phyloP scores from a whole-genome alignment of 2,113 vertebrate genomes.

The Vulpes ferrilata region DNA sequence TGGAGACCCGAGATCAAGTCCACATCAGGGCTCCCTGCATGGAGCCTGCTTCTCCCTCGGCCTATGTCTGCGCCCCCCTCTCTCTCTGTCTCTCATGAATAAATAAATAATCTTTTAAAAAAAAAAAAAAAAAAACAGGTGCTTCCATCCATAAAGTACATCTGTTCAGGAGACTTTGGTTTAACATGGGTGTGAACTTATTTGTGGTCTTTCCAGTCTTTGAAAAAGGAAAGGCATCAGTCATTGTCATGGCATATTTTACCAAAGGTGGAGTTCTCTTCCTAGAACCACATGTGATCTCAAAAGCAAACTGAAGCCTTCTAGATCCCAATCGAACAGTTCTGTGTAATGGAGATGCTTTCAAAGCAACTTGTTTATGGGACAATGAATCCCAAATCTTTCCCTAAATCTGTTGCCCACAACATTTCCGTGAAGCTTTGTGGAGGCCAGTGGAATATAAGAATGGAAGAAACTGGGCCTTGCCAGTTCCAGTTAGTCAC shows the following conservation, averaged over 20 bases:
- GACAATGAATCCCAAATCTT: background rate
- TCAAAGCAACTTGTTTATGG: background rate
- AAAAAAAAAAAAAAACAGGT: background rate
- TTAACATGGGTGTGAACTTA: background rate
- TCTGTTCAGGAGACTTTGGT: background rate
- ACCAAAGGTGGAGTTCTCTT: conserved; percentile 20
- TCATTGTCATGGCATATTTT: conserved; percentile 41
- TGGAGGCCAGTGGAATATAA: background rate
- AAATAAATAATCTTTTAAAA: no score
- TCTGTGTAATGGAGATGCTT: conserved; percentile 50
- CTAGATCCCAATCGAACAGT: background rate
- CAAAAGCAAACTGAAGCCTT: background rate
- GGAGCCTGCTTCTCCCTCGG: no score
- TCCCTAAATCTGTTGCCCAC: background rate
- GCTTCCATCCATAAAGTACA: background rate
- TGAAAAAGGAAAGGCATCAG: background rate
- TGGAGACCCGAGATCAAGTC: no score
- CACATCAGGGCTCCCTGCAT: no score
- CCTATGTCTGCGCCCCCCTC: no score
- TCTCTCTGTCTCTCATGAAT: no score
- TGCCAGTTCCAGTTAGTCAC: conserved; percentile 40
- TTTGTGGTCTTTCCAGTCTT: background rate
- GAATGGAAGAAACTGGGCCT: background rate
- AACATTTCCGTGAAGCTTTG: background rate
- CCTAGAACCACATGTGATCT: background rate